Evolutionary conservation across 2,888 invertebrate genomes (phyloP).

Genomic region (Allophyes oxyacanthae): DNA sequence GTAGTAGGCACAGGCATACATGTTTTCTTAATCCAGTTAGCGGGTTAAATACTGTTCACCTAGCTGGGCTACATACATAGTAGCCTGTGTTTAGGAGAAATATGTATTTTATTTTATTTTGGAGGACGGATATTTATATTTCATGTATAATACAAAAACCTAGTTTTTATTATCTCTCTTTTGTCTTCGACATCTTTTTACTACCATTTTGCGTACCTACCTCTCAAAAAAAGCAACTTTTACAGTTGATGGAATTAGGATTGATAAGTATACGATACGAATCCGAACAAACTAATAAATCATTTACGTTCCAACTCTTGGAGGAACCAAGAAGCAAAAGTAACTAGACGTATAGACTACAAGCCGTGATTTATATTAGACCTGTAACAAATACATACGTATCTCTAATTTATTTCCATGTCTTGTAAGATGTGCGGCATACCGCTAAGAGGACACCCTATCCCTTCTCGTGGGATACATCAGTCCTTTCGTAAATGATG

Average conservation of each 20-base stretch:
- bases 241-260: slow-evolving; percentile 3
- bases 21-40: no score
- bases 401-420: slow-evolving; percentile 26
- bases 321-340: slow-evolving; percentile 1
- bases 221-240: background rate
- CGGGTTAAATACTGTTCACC: no score
- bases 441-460: no score
- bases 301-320: slow-evolving; percentile 17
- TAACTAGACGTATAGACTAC: slow-evolving; percentile 4
- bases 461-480: background rate
- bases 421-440: slow-evolving; percentile 1
- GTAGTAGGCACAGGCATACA: no score
- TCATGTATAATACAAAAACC: no score
- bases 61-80: no score
- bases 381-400: slow-evolving; percentile 18
- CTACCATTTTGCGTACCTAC: no score
- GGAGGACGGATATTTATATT: no score
- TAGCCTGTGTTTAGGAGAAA: no score
- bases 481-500: background rate
- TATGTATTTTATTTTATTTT: no score
- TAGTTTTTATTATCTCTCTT: no score
- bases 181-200: no score
- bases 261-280: slow-evolving; percentile 1
- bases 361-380: slow-evolving; percentile 30
- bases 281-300: slow-evolving; percentile 27